Evolutionary conservation across 2,888 invertebrate genomes (phyloP), one percentile per base, ranked within the genome.

Genomic region (Nemurella pictetii): DNA sequence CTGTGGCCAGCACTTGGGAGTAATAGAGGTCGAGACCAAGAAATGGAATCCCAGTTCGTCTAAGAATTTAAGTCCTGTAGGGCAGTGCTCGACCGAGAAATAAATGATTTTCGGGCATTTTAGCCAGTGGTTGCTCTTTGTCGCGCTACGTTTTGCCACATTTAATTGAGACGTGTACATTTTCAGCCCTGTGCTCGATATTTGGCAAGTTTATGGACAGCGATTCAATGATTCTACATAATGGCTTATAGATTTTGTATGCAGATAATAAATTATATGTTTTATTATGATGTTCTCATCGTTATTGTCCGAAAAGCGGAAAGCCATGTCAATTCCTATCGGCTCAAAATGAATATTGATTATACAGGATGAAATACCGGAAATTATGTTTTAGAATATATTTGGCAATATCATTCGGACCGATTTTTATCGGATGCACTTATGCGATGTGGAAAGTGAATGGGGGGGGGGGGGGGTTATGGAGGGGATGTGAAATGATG

Each of bases 291-390:
- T 55, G 55, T 55, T 55, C 55, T 9, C 80, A 36, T 35, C 26
- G 80, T 80, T 32, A 30, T 32, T 32, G 80, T 80, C 80, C 28
- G 30, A 36, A 81, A 32, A 82, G 84, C 81, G 85, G 85, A 85
- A 85, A 55, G 74, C 85, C 84, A n/a, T 85, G 85, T 84, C 85
- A 84, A 83, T 78, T 73, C 72, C 55, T n/a, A 83, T 72, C 80
- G 83, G 35, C 73, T 84, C 74, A 80, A 84, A 85, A 83, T 85
- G 85, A 85, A 84, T 85, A 85, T 85, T 81, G 85, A 83, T 85
- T 78, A 25, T 12, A 20, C 77, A 30, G 83, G 78, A 81, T 35
- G 81, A 36, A 84, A 28, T 15, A n/a, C 78, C 26, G 84, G 84
- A 85, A 85, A 85, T 85, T 85, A 85, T 73, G 36, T 80, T 55